These are phyloP conservation scores for Gisinianus flammeolus DNA, from an alignment of 2,888 invertebrate species.

Conservation along the genomic window DNA sequence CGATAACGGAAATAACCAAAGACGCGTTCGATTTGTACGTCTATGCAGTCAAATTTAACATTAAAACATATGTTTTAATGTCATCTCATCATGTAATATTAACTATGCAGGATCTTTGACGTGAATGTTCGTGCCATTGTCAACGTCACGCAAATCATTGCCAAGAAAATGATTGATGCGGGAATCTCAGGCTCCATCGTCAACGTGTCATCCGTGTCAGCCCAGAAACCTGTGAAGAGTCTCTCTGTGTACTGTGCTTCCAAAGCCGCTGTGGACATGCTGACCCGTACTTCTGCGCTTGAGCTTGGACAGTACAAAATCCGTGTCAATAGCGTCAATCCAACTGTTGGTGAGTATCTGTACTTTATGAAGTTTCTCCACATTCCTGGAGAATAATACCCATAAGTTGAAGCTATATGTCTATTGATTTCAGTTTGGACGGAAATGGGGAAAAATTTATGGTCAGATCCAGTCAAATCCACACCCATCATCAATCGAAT, in stretches of 20 bases:
- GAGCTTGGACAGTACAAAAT: slow-evolving; percentile 65
- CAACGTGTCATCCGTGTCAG: slow-evolving; percentile 63
- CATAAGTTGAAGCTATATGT: too few species aligned
- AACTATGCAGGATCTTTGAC: slow-evolving; percentile 60
- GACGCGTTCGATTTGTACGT: slow-evolving; percentile 63
- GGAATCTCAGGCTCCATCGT: slow-evolving; percentile 64
- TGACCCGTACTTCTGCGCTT: slow-evolving; percentile 65
- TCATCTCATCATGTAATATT: too few species aligned
- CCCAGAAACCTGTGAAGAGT: neutral
- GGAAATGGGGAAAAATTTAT: slow-evolving; percentile 60
- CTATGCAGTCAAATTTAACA: neutral
- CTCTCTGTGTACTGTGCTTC: slow-evolving; percentile 45
- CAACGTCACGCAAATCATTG: slow-evolving; percentile 64
- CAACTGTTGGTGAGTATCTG: too few species aligned
- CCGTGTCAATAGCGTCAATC: slow-evolving; percentile 66
- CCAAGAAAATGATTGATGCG: slow-evolving; percentile 62
- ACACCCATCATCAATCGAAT: slow-evolving; percentile 76
- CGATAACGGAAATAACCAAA: slow-evolving; percentile 62
- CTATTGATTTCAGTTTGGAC: too few species aligned
- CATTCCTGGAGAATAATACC: too few species aligned
- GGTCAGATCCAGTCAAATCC: slow-evolving; percentile 67
- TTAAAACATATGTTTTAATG: too few species aligned
- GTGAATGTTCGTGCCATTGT: slow-evolving; percentile 64
- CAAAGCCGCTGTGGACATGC: slow-evolving; percentile 65
- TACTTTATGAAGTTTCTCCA: too few species aligned